These are phyloP conservation scores for Pyrochroa serraticornis DNA, from an alignment of 2,888 invertebrate species.

Conservation along the genomic window DNA sequence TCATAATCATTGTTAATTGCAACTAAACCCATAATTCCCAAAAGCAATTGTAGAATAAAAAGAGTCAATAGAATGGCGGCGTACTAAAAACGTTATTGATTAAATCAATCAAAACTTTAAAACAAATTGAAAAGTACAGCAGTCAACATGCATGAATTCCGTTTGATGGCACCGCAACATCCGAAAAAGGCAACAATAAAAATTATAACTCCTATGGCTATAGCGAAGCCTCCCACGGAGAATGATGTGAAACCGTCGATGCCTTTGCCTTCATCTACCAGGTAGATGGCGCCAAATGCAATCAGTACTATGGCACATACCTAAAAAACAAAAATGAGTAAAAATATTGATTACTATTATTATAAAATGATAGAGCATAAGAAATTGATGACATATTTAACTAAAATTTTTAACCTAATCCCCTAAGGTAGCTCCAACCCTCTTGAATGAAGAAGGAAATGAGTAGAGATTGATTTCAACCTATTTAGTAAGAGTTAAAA, in stretches of 20 bases:
- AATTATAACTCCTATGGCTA: slow-evolving; percentile 45
- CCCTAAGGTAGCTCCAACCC: no score
- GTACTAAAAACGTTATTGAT: slow-evolving; percentile 31
- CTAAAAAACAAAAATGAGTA: slow-evolving; percentile 20
- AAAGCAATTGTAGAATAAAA: slow-evolving; percentile 71
- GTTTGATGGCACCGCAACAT: slow-evolving; percentile 47
- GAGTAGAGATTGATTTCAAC: no score
- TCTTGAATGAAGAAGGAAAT: no score
- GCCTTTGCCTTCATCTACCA: slow-evolving; percentile 22
- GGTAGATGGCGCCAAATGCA: slow-evolving; percentile 26
- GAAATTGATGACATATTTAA: no score
- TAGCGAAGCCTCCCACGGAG: slow-evolving; percentile 35
- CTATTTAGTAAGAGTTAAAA: no score
- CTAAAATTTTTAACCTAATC: no score
- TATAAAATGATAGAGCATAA: not conserved
- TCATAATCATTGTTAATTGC: slow-evolving; percentile 61
- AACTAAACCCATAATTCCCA: slow-evolving; percentile 69
- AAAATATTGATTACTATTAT: not conserved
- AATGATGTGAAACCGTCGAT: slow-evolving; percentile 26
- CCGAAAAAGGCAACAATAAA: slow-evolving; percentile 48
- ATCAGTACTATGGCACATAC: slow-evolving; percentile 32
- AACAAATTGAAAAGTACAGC: slow-evolving; percentile 38
- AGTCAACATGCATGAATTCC: slow-evolving; percentile 45
- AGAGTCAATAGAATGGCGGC: slow-evolving; percentile 66
- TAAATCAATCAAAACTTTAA: not conserved